These are phyloP conservation scores for Pogona vitticeps DNA, from an alignment of 2,113 vertebrate genomes.

Conservation along the genomic window DNA sequence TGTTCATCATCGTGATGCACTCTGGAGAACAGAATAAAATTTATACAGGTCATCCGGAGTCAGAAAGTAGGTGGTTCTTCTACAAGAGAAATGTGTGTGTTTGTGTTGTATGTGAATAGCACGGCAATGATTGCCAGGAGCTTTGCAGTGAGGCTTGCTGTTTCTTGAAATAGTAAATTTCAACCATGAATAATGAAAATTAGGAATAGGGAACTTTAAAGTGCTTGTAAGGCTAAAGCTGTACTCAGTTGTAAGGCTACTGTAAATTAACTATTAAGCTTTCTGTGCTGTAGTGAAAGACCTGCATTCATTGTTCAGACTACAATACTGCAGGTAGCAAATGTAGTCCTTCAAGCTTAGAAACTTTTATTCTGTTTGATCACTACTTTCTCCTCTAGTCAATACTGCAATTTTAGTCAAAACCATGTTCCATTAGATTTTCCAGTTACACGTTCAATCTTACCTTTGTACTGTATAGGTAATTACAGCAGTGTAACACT, in stretches of 20 bases:
- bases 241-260: neutral
- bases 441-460: neutral
- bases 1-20: neutral
- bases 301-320: neutral
- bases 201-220: constrained; percentile 29
- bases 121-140: constrained; percentile 28
- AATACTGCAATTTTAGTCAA: neutral
- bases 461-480: neutral
- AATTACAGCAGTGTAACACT: neutral
- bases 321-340: neutral
- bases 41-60: constrained; percentile 11
- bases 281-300: neutral
- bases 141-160: neutral
- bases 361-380: neutral
- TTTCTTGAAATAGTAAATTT: constrained; percentile 35
- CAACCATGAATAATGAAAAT: neutral
- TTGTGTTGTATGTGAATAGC: constrained; percentile 17
- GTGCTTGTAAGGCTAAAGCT: constrained; percentile 11
- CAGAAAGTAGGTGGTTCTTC: constrained; percentile 39
- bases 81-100: constrained; percentile 34
- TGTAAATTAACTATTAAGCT: neutral
- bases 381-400: neutral
- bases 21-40: constrained; percentile 7
- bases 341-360: neutral
- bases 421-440: neutral